Percentiles rank a stretch among this genome's conserved stretches.
Evolutionary conservation across 2,113 vertebrate species (phyloP).

Genomic region (Halichoeres trimaculatus): DNA sequence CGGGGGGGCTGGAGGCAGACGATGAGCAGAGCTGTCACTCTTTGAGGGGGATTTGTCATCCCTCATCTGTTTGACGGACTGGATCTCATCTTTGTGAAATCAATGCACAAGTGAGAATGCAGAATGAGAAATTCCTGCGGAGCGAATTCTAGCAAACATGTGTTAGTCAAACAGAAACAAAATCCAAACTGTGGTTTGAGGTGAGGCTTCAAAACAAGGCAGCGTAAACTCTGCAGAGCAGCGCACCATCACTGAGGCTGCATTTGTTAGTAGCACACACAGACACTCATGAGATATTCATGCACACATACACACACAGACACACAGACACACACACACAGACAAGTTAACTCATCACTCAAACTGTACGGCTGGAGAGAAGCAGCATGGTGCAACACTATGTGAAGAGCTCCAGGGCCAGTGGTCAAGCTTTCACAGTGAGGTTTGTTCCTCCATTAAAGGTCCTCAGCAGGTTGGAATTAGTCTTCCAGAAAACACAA

Average conservation of each 20-base stretch:
- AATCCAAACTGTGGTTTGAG: neutral
- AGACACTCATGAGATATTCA: neutral
- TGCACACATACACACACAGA: neutral
- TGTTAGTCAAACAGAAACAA: neutral
- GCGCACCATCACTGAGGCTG: neutral
- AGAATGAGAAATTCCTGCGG: neutral
- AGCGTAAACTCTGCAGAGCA: too few species aligned
- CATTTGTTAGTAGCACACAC: neutral
- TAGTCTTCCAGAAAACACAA: neutral
- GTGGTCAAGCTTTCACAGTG: neutral
- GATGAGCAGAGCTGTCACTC: neutral
- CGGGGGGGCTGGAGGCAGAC: conserved; percentile 6
- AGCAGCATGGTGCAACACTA: conserved; percentile 12
- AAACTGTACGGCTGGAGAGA: neutral
- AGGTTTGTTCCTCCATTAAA: neutral
- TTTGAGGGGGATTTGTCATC: conserved; percentile 25
- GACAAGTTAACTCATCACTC: neutral
- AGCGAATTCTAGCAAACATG: neutral
- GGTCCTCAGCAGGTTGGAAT: conserved; percentile 1
- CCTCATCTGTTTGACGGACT: conserved; percentile 21
- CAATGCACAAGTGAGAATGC: neutral
- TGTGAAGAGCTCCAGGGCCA: neutral
- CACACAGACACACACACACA: too few species aligned
- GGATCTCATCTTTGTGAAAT: conserved; percentile 7
- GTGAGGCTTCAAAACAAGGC: neutral